Percentiles rank a stretch among this genome's conserved stretches.
Conservation (phyloP, 2,888 invertebrate genomes). For the Drosophila atripex region DNA sequence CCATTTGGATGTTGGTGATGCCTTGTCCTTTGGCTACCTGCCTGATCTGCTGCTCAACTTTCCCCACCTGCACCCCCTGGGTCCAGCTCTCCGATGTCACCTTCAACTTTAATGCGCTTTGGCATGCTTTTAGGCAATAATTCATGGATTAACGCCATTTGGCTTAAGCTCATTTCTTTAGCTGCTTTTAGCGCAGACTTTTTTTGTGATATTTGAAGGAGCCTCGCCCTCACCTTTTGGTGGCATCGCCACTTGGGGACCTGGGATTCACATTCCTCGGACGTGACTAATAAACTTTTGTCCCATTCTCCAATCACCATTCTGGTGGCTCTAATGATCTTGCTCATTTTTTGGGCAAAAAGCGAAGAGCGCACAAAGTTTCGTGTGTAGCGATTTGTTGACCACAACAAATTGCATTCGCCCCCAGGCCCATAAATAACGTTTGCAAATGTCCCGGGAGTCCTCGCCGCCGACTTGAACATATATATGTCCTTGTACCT, state of each 20-base stretch:
- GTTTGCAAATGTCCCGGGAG: slow-evolving; percentile 48
- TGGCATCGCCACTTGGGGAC: slow-evolving; percentile 20
- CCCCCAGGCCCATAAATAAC: slow-evolving; percentile 69
- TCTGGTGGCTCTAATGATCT: slow-evolving; percentile 65
- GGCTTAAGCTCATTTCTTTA: slow-evolving; percentile 72
- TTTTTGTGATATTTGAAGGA: slow-evolving; percentile 48
- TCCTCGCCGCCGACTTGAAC: slow-evolving; percentile 6
- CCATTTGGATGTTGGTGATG: slow-evolving; percentile 28
- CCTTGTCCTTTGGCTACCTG: slow-evolving; percentile 44
- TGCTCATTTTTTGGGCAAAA: slow-evolving; percentile 40
- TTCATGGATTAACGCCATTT: slow-evolving; percentile 83
- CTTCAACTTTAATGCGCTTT: slow-evolving; percentile 80
- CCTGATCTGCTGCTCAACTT: slow-evolving; percentile 19
- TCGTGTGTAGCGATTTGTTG: slow-evolving; percentile 76
- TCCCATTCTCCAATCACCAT: slow-evolving; percentile 23
- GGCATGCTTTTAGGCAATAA: slow-evolving; percentile 83
- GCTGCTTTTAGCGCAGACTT: slow-evolving; percentile 58
- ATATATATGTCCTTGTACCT: slow-evolving; percentile 65
- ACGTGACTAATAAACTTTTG: slow-evolving; percentile 74
- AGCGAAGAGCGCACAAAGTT: slow-evolving; percentile 44
- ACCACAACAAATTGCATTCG: slow-evolving; percentile 77
- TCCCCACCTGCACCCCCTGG: neutral
- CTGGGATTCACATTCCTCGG: slow-evolving; percentile 62
- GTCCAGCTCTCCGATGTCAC: slow-evolving; percentile 29
- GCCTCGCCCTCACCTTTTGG: slow-evolving; percentile 72